phyloP scores from a whole-genome alignment of 1,140 invertebrate species.

The Ephestia elutella region DNA sequence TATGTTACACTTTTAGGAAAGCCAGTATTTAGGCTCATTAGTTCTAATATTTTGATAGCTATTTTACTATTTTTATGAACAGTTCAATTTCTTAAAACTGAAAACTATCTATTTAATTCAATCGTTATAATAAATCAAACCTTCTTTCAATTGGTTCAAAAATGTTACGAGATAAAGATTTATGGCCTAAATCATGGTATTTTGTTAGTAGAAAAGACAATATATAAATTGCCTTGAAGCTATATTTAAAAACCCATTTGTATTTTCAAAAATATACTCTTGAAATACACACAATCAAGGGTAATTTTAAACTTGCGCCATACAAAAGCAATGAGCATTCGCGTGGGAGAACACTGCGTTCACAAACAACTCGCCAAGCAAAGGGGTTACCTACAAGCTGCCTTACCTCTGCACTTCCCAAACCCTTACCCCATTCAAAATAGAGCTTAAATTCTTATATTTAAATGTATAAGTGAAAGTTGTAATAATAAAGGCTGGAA shows the following conservation, averaged over 20 bases:
- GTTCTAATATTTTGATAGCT: too few species aligned
- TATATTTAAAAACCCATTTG: background rate
- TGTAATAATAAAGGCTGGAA: conserved; percentile 27
- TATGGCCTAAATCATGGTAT: too few species aligned
- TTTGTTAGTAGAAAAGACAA: too few species aligned
- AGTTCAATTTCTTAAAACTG: too few species aligned
- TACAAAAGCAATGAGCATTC: conserved; percentile 35
- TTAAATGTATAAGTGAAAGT: conserved; percentile 1
- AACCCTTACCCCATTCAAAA: conserved; percentile 7
- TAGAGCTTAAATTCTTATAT: conserved; percentile 13
- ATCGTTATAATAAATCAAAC: too few species aligned
- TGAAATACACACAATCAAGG: background rate
- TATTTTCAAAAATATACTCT: too few species aligned
- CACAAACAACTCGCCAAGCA: conserved; percentile 34
- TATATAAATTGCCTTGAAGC: background rate
- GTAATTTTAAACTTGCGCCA: conserved; percentile 20
- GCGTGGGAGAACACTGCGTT: conserved; percentile 30
- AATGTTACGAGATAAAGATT: too few species aligned
- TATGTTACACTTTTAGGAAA: too few species aligned
- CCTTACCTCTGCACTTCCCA: conserved; percentile 14
- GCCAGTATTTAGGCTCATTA: too few species aligned
- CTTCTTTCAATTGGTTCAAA: too few species aligned
- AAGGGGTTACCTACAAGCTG: conserved; percentile 25
- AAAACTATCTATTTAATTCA: too few species aligned
- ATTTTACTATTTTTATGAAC: too few species aligned